These are phyloP conservation scores for Meteorus cinctellus DNA, from an alignment of 2,888 invertebrate species.

Conservation along the genomic window DNA sequence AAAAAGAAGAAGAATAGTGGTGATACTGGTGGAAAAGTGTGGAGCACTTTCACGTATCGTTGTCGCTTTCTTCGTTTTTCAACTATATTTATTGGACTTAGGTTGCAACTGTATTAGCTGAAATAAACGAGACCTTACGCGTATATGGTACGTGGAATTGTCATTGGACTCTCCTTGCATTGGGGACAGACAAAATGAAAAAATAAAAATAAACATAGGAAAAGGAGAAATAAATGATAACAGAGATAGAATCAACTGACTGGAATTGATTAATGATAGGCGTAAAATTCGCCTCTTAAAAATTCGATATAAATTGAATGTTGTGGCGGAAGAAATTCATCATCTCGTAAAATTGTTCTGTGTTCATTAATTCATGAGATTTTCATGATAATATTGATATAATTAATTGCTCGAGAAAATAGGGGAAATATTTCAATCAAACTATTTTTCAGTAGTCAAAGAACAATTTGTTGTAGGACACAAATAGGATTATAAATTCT, in stretches of 20 bases:
- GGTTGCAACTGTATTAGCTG: background rate
- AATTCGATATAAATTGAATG: too few relatives aligned
- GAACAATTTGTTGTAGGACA: background rate
- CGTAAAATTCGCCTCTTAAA: background rate
- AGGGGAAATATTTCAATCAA: background rate
- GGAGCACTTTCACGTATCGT: conserved; percentile 29
- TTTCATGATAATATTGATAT: background rate
- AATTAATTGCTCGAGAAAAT: background rate
- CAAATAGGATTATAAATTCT: background rate
- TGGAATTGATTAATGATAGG: background rate
- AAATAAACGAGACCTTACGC: background rate
- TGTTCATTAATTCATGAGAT: too few relatives aligned
- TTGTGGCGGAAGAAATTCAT: too few relatives aligned
- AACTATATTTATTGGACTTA: background rate
- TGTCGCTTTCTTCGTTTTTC: conserved; percentile 36
- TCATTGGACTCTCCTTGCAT: background rate
- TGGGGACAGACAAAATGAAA: background rate
- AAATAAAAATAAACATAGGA: background rate
- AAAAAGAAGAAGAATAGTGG: background rate
- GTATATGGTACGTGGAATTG: background rate
- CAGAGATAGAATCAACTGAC: background rate
- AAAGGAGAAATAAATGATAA: background rate
- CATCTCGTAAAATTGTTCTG: too few relatives aligned
- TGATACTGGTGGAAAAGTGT: background rate
- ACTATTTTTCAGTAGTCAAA: background rate